Percentiles rank a stretch among this genome's conserved stretches.
phyloP scores from a whole-genome alignment of 2,113 vertebrate genomes.

The Rhagologus leucostigma region DNA sequence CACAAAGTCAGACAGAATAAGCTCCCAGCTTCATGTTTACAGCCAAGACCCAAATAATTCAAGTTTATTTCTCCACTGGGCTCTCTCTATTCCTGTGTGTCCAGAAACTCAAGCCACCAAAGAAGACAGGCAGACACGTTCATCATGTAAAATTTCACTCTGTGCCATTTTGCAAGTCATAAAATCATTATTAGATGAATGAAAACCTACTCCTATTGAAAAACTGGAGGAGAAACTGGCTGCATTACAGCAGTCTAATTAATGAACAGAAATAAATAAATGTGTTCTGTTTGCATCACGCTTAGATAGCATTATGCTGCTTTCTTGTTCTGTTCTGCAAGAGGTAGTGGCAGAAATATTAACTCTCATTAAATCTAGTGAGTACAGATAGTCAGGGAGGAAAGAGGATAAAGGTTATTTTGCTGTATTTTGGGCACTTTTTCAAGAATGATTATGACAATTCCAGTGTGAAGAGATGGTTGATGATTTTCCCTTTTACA shows the following conservation, averaged over 20 bases:
- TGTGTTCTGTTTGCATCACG: neutral
- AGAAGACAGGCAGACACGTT: neutral
- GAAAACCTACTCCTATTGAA: slow-evolving; percentile 17
- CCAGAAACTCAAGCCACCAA: slow-evolving; percentile 20
- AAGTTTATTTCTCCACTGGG: slow-evolving; percentile 2
- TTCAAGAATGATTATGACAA: neutral
- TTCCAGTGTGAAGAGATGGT: neutral
- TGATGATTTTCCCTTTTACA: neutral
- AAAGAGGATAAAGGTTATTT: neutral
- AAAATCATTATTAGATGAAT: slow-evolving; percentile 43
- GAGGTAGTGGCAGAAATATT: neutral
- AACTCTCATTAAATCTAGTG: neutral
- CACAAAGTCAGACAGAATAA: neutral
- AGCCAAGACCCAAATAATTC: neutral
- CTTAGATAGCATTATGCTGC: neutral
- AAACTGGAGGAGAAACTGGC: slow-evolving; percentile 19
- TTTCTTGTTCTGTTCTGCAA: slow-evolving; percentile 17
- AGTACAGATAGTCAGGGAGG: neutral
- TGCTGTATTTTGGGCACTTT: neutral
- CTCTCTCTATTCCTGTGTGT: neutral
- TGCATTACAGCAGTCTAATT: slow-evolving; percentile 38
- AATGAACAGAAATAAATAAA: slow-evolving; percentile 54
- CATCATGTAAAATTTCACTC: neutral
- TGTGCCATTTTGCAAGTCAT: slow-evolving; percentile 8
- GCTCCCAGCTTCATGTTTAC: neutral